phyloP scores from a whole-genome alignment of 2,113 vertebrate species.

The Ranitomeya variabilis region DNA sequence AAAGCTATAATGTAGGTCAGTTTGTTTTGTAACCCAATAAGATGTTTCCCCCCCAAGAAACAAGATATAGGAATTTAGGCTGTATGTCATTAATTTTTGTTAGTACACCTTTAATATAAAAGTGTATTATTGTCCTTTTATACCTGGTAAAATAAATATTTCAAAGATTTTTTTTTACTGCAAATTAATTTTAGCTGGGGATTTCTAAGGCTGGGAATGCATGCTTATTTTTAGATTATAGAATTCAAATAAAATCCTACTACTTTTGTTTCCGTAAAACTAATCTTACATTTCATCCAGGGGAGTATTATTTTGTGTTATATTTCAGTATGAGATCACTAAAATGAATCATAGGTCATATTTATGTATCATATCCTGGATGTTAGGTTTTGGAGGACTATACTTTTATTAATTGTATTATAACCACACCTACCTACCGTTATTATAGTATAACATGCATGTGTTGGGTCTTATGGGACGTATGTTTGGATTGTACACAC shows the following conservation, averaged over 20 bases:
- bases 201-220: neutral
- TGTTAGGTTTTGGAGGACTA: neutral
- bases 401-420: neutral
- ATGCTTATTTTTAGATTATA: neutral
- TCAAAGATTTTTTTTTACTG: neutral
- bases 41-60: neutral
- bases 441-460: neutral
- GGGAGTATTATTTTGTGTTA: neutral
- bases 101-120: neutral
- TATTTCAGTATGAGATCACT: no score
- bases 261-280: neutral
- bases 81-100: neutral
- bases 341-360: neutral
- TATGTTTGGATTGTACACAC: neutral
- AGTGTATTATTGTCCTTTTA: neutral
- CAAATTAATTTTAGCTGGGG: neutral
- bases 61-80: neutral
- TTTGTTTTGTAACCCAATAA: conserved; percentile 6
- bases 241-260: neutral
- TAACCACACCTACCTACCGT: neutral
- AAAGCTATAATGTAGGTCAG: neutral
- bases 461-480: neutral
- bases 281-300: no score
- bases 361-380: conserved; percentile 14
- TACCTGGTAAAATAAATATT: neutral